Evolutionary conservation across 2,888 invertebrate species (phyloP).

Genomic region (Sinelater perroti): DNA sequence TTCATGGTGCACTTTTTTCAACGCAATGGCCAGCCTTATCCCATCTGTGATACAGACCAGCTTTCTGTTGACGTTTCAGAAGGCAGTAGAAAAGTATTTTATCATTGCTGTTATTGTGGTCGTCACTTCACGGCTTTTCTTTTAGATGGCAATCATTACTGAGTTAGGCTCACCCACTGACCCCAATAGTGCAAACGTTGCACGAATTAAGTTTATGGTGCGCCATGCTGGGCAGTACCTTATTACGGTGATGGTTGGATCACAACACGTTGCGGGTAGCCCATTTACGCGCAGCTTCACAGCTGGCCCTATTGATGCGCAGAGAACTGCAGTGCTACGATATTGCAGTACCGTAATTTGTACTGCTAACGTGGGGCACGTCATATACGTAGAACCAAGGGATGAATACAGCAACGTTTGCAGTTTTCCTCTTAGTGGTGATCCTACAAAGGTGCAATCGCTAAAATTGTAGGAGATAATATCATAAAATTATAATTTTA

Average conservation of each 20-base stretch:
- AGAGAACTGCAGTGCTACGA: constrained; percentile 82
- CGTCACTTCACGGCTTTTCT: constrained; percentile 26
- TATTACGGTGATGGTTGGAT: constrained; percentile 84
- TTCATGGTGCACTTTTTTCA: constrained; percentile 91
- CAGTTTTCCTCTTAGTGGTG: constrained; percentile 66
- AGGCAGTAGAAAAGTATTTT: constrained; percentile 76
- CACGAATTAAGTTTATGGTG: constrained; percentile 91
- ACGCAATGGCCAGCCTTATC: constrained; percentile 93
- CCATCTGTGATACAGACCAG: constrained; percentile 92
- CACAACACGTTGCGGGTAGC: constrained; percentile 83
- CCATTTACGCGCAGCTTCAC: constrained; percentile 85
- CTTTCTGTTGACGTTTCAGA: constrained; percentile 88
- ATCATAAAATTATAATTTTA: constrained; percentile 54
- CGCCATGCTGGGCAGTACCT: constrained; percentile 89
- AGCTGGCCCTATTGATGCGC: constrained; percentile 85
- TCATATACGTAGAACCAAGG: constrained; percentile 87
- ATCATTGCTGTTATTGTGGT: not conserved
- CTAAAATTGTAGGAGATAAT: not conserved
- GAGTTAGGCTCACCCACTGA: constrained; percentile 89
- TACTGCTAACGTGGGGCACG: constrained; percentile 78
- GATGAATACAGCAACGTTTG: constrained; percentile 92
- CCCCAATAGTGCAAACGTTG: constrained; percentile 85
- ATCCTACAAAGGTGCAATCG: constrained; percentile 67
- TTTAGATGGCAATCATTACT: constrained; percentile 80
- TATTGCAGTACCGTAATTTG: constrained; percentile 87